Conservation (phyloP, 2,888 invertebrate species). For the Microdon myrmicae region DNA sequence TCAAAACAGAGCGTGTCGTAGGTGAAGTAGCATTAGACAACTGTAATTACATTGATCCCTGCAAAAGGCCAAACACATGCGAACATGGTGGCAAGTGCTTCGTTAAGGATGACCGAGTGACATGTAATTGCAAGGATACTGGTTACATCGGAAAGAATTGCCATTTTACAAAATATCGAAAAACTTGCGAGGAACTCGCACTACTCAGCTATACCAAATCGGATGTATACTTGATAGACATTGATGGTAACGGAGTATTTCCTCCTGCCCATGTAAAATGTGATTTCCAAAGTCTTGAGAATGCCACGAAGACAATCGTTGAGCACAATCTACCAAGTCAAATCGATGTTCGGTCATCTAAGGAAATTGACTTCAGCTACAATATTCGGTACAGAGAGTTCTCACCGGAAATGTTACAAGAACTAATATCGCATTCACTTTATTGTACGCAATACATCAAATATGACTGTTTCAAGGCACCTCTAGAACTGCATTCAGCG, state of each 20-base stretch:
- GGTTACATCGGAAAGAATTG: conserved; percentile 95
- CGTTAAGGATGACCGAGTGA: conserved; percentile 85
- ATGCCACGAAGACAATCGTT: conserved; percentile 86
- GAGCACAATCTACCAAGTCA: conserved; percentile 92
- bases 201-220: conserved; percentile 88
- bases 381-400: conserved; percentile 90
- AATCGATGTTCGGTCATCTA: conserved; percentile 84
- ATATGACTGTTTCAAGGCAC: conserved; percentile 90
- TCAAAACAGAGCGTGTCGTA: conserved; percentile 84
- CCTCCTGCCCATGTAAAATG: conserved; percentile 93
- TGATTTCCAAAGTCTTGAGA: conserved; percentile 88
- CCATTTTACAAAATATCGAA: conserved; percentile 90
- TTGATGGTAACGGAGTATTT: conserved; percentile 92
- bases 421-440: conserved; percentile 87
- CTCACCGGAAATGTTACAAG: conserved; percentile 89
- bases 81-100: conserved; percentile 93
- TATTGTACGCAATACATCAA: conserved; percentile 90
- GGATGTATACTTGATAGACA: conserved; percentile 91
- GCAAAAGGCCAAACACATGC: conserved; percentile 88
- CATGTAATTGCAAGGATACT: conserved; percentile 89
- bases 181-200: conserved; percentile 92
- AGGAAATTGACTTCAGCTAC: conserved; percentile 84
- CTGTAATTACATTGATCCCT: conserved; percentile 89
- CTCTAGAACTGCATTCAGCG: conserved; percentile 84
- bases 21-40: conserved; percentile 91